Evolutionary conservation across 2,113 vertebrate genomes (phyloP), one percentile per base, ranked within the genome.

Genomic region (Triplophysa siluroides): DNA sequence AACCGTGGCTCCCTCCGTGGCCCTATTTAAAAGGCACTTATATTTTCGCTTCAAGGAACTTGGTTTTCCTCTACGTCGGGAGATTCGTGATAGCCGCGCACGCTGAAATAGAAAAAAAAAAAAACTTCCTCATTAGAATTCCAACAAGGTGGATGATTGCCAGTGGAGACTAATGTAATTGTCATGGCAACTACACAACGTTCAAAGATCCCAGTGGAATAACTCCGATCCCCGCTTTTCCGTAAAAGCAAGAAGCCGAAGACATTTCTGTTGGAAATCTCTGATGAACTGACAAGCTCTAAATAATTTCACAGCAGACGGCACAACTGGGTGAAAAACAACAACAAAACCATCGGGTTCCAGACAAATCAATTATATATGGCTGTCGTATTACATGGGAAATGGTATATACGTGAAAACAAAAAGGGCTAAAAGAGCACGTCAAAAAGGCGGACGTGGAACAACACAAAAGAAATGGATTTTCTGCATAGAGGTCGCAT

Each of bases 11-110:
- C 58, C 70, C 79, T 75, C 71, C 38, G 24, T 66, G 79, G 72
- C 81, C 72, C 77, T 83, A 81, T 85, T 86, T 85, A 85, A 86
- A 83, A 85, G 71, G 73, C 79, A 86, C 83, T 79, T 85, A 86
- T 81, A 85, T 60, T 85, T 83, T 83, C 12, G 67, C 81, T 86
- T 85, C 63, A 73, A 81, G 79, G 65, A 80, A 84, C 72, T 29
- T 45, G 45, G 76, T 77, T 73, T 73, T 63, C 21, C 41, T 62
- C 58, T 73, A 75, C 72, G 52, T 58, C 73, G 65, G 16, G 77
- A 77, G 62, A 81, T 80, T 33, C 23, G 50, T 79, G 76, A 83
- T 85, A 81, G 84, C 38, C 41, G 21, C 74, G 50, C 62, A 64
- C 60, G 54, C 62, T 11, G 19, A 63, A 78, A 65, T 63, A 52